These are phyloP conservation scores for Chaetura pelagica DNA, from an alignment of 2,113 vertebrate species.

Conservation along the genomic window DNA sequence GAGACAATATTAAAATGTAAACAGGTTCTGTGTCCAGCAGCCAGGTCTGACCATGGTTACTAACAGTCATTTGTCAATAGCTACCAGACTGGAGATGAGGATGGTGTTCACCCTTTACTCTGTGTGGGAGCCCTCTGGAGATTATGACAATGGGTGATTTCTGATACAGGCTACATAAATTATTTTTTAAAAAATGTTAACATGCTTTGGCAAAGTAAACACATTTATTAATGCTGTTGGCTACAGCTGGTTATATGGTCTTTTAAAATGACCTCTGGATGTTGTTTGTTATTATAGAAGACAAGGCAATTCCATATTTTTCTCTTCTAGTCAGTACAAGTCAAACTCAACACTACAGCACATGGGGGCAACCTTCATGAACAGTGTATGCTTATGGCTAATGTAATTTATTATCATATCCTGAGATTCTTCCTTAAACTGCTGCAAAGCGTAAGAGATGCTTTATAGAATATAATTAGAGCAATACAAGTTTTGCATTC, in stretches of 20 bases:
- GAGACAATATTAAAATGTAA: not conserved
- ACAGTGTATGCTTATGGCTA: not conserved
- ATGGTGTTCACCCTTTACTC: not conserved
- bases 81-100: not conserved
- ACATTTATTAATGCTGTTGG: not conserved
- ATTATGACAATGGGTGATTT: not conserved
- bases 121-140: not conserved
- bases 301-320: not conserved
- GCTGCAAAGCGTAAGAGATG: not conserved
- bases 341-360: not conserved
- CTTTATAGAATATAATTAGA: not conserved
- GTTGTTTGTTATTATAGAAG: not conserved
- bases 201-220: not conserved
- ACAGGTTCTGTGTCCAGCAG: not conserved
- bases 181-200: not conserved
- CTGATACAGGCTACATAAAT: not conserved
- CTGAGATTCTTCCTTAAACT: not conserved
- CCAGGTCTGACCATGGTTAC: not conserved
- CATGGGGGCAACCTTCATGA: not conserved
- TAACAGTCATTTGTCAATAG: accelerated
- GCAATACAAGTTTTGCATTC: not conserved
- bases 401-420: not conserved
- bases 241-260: not conserved
- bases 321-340: not conserved
- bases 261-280: not conserved